A percentile compares a stretch with the other conserved stretches of the same genome.
phyloP scores from a whole-genome alignment of 1,140 invertebrate species.

The Brevipalpus yothersi region DNA sequence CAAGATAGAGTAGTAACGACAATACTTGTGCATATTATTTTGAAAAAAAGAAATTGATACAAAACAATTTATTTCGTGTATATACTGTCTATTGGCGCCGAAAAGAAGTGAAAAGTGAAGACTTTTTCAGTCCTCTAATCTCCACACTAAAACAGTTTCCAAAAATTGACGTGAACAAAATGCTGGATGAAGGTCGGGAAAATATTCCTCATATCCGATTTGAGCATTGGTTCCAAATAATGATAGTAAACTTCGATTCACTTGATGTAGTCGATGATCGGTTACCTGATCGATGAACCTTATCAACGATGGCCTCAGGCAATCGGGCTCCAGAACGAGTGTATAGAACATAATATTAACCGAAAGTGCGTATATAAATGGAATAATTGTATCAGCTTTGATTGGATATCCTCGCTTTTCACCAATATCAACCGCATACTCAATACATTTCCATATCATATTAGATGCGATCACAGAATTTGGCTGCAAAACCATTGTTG shows the following conservation, averaged over 20 bases:
- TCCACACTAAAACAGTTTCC: slow-evolving; percentile 14
- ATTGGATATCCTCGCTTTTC: slow-evolving; percentile 5
- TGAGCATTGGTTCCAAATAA: slow-evolving; percentile 13
- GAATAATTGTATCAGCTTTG: slow-evolving; percentile 25
- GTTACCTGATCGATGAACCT: slow-evolving; percentile 48
- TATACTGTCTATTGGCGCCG: too few species aligned
- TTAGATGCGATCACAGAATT: slow-evolving; percentile 10
- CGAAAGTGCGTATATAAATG: slow-evolving; percentile 45
- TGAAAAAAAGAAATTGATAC: too few species aligned
- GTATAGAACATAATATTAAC: slow-evolving; percentile 53
- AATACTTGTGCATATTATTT: too few species aligned
- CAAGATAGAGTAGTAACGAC: too few species aligned
- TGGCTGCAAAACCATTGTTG: slow-evolving; percentile 8
- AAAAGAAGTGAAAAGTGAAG: too few species aligned
- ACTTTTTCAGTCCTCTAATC: too few species aligned
- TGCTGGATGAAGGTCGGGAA: slow-evolving; percentile 11
- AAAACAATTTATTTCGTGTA: too few species aligned
- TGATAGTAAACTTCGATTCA: slow-evolving; percentile 11
- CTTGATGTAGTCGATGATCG: slow-evolving; percentile 29
- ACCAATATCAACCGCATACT: slow-evolving; percentile 2
- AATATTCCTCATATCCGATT: slow-evolving; percentile 11
- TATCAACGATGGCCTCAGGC: slow-evolving; percentile 50
- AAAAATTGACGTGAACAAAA: slow-evolving; percentile 12
- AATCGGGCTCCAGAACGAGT: slow-evolving; percentile 44
- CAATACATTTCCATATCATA: slow-evolving; percentile 12